Evolutionary conservation across 2,113 vertebrate genomes (phyloP).

Genomic region (Willisornis vidua): DNA sequence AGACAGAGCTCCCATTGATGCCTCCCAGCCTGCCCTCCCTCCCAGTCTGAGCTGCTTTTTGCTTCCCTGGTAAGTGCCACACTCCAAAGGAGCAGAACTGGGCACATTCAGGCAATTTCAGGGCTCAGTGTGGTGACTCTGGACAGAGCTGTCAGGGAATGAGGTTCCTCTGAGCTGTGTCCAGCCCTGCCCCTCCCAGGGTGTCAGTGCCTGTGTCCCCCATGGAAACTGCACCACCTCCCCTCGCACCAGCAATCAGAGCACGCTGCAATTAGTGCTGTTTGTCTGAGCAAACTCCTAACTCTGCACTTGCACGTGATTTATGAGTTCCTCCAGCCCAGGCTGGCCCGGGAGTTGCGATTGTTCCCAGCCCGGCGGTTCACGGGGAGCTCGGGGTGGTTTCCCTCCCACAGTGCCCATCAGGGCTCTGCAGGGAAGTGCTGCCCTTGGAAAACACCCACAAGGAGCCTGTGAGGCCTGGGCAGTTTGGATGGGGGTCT

Average conservation of each 20-base stretch:
- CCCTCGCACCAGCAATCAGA: background rate
- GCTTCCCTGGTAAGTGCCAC: fast-evolving
- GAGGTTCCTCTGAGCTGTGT: background rate
- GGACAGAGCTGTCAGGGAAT: background rate
- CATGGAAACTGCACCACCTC: background rate
- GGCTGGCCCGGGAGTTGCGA: background rate
- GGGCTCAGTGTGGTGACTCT: background rate
- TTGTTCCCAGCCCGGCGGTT: background rate
- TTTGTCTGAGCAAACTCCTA: conserved; percentile 53
- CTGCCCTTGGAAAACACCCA: background rate
- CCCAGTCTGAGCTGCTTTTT: background rate
- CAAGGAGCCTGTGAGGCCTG: too few species aligned
- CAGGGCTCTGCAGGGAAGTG: background rate
- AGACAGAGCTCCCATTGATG: background rate
- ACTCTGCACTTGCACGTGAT: conserved; percentile 53
- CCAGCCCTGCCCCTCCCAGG: background rate
- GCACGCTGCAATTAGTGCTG: conserved; percentile 17
- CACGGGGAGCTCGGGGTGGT: fast-evolving
- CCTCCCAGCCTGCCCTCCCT: background rate
- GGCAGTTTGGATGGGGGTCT: background rate
- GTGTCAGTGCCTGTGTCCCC: background rate
- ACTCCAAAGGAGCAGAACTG: background rate
- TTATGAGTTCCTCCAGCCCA: conserved; percentile 23
- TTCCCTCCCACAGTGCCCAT: background rate
- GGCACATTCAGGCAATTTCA: background rate